Evolutionary conservation across 1,140 invertebrate genomes (phyloP).

Genomic region (Hydropsyche tenuis): DNA sequence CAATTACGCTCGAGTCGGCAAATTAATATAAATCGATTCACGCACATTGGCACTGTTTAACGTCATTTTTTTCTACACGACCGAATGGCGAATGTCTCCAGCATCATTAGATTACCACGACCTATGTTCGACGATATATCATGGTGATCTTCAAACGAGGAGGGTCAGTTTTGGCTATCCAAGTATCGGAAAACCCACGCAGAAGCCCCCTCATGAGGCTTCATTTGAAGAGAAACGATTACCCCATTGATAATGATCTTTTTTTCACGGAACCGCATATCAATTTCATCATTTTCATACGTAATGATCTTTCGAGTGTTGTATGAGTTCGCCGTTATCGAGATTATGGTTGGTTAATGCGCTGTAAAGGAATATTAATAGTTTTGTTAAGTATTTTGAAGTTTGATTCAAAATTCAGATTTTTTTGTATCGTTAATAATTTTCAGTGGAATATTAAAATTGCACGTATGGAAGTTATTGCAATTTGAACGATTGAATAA

Average conservation of each 20-base stretch:
- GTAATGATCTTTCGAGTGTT: neutral
- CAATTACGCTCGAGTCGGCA: too few species aligned
- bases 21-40: too few species aligned
- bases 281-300: neutral
- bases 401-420: too few species aligned
- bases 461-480: too few species aligned
- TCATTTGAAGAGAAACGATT: slow-evolving; percentile 30
- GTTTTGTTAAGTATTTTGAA: too few species aligned
- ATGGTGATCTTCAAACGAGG: slow-evolving; percentile 31
- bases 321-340: too few species aligned
- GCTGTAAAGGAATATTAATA: too few species aligned
- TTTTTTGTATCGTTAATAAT: too few species aligned
- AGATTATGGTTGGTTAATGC: too few species aligned
- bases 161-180: slow-evolving; percentile 15
- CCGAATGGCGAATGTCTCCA: slow-evolving; percentile 29
- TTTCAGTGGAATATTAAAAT: too few species aligned
- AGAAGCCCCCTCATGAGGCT: slow-evolving; percentile 32
- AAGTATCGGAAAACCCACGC: neutral
- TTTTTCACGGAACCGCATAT: neutral
- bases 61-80: slow-evolving; percentile 23
- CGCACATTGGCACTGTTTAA: neutral
- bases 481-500: too few species aligned
- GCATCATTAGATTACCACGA: slow-evolving; percentile 38
- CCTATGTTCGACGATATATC: slow-evolving; percentile 31
- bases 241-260: slow-evolving; percentile 14